Percentiles rank a stretch among this genome's conserved stretches.
Conservation (phyloP, 2,797 vertebrate species). For the Enteromius radiatus region DNA sequence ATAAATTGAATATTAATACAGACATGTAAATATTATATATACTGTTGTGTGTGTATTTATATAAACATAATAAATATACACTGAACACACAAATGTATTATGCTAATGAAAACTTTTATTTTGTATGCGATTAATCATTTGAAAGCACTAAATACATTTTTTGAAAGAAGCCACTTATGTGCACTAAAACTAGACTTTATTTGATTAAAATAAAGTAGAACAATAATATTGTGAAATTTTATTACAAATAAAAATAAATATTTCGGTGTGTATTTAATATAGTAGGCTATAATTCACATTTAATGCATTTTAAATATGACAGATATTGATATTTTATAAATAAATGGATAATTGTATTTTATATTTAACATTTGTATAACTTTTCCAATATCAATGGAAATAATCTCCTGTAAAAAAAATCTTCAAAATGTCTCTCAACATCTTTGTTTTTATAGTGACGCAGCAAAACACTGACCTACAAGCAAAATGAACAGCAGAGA, state of each 20-base stretch:
- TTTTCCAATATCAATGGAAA: constrained; percentile 42
- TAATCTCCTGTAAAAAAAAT: constrained; percentile 61
- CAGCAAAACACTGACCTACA: constrained; percentile 61
- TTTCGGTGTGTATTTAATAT: background rate
- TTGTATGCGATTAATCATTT: no score
- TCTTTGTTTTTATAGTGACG: constrained; percentile 73
- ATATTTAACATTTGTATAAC: background rate
- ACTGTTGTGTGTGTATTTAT: no score
- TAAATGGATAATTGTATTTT: background rate
- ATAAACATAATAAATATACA: no score
- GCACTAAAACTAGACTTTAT: background rate
- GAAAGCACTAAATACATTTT: no score
- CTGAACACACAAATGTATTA: no score
- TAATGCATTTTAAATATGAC: background rate
- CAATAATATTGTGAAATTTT: background rate
- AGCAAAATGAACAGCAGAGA: constrained; percentile 35
- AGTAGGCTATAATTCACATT: background rate
- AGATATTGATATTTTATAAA: background rate
- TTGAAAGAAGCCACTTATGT: background rate
- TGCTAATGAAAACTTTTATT: no score
- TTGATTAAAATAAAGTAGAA: background rate
- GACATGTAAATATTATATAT: no score
- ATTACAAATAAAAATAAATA: background rate
- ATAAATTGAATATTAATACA: no score
- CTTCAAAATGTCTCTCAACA: constrained; percentile 59